phyloP scores from a whole-genome alignment of 2,797 vertebrate species.

The Lagodon rhomboides region DNA sequence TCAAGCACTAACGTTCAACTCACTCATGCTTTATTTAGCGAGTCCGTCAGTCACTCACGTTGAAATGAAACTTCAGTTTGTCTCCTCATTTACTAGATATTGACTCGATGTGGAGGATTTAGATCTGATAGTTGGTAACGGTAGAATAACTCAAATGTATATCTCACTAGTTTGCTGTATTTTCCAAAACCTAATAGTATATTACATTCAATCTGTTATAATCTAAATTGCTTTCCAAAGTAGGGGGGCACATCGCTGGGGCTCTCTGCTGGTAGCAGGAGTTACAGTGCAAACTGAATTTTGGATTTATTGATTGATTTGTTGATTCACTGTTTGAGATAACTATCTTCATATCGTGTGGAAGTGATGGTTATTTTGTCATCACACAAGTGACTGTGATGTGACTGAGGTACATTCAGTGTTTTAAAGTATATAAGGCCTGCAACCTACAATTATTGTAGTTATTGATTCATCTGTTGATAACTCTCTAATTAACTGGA shows the following conservation, averaged over 20 bases:
- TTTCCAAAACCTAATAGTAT: conserved; percentile 10
- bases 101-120: conserved; percentile 2
- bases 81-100: neutral
- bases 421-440: neutral
- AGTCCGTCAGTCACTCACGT: conserved; percentile 6
- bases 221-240: conserved; percentile 27
- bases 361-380: neutral
- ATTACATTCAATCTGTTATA: conserved; percentile 29
- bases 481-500: neutral
- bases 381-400: neutral
- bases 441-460: neutral
- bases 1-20: neutral
- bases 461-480: neutral
- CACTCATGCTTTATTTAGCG: neutral
- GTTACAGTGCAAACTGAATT: neutral
- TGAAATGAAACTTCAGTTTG: conserved; percentile 24
- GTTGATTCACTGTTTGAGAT: conserved; percentile 9
- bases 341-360: neutral
- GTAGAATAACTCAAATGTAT: conserved; percentile 21
- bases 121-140: conserved; percentile 24
- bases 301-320: conserved; percentile 12
- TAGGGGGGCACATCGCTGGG: neutral
- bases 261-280: neutral
- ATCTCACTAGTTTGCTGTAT: conserved; percentile 2
- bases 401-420: neutral